Evolutionary conservation across 1,140 invertebrate genomes (phyloP).

Genomic region (Geopemphigus sp.): DNA sequence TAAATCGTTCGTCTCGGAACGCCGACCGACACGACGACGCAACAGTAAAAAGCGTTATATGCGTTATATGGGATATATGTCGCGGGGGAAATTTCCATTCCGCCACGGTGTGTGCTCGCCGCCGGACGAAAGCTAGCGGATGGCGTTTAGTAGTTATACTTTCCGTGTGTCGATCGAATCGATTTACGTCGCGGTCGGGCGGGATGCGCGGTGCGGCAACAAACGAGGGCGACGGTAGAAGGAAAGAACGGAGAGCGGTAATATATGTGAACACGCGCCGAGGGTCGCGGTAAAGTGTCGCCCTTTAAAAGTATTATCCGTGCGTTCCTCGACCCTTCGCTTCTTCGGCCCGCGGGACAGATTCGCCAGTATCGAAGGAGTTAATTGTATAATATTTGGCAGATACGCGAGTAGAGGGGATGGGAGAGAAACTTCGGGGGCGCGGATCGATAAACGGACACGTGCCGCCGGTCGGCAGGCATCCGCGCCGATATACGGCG

Average conservation of each 20-base stretch:
- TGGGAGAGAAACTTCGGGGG: no score
- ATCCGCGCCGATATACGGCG: no score
- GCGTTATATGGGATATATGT: no score
- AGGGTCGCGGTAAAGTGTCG: slow-evolving; percentile 36
- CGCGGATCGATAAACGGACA: slow-evolving; percentile 9
- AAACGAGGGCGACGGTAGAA: no score
- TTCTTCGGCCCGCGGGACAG: not conserved
- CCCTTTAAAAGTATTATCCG: slow-evolving; percentile 24
- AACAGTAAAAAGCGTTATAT: no score
- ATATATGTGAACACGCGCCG: not conserved
- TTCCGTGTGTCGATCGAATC: not conserved
- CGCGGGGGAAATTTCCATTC: no score
- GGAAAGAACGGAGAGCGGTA: no score
- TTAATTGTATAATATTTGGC: not conserved
- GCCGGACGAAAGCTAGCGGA: no score
- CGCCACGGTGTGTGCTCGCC: no score
- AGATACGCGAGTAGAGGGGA: not conserved
- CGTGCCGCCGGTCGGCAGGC: not conserved
- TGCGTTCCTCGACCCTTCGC: not conserved
- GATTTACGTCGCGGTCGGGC: not conserved
- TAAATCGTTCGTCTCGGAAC: no score
- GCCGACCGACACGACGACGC: no score
- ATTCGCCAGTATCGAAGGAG: slow-evolving; percentile 23
- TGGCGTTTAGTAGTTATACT: no score
- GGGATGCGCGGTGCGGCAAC: not conserved